Conservation (phyloP, 2,888 invertebrate species). For the Bedellia somnulentella region DNA sequence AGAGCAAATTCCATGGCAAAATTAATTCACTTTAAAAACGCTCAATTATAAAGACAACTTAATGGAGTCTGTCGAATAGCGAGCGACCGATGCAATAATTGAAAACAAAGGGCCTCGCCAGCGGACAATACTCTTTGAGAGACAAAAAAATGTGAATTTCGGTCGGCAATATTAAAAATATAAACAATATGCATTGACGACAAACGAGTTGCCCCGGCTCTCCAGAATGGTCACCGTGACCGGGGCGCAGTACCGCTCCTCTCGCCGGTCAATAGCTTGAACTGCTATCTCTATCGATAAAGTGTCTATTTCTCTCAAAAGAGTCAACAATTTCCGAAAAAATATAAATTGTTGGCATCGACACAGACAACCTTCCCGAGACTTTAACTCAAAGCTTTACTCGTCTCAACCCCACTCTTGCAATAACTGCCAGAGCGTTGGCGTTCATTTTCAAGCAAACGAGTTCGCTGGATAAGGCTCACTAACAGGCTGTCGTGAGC, state of each 20-base stretch:
- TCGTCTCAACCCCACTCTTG: too few species aligned
- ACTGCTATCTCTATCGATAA: too few species aligned
- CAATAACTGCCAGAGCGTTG: too few species aligned
- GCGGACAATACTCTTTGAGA: constrained; percentile 15
- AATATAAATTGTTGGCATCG: too few species aligned
- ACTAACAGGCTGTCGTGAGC: constrained; percentile 40
- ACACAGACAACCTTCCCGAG: too few species aligned
- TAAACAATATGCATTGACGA: constrained; percentile 27
- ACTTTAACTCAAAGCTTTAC: too few species aligned
- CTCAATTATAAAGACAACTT: too few species aligned
- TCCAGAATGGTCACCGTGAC: too few species aligned
- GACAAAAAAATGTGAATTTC: constrained; percentile 12
- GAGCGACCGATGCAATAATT: constrained; percentile 24
- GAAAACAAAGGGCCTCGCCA: constrained; percentile 19
- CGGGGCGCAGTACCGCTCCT: constrained; percentile 12
- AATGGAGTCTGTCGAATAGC: constrained; percentile 26
- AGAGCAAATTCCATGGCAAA: too few species aligned
- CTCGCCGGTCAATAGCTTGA: constrained; percentile 3
- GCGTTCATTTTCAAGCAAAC: constrained; percentile 45
- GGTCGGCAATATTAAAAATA: constrained; percentile 24
- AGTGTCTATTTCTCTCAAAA: too few species aligned
- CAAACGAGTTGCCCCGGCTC: constrained; percentile 30
- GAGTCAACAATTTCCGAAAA: too few species aligned
- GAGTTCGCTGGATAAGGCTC: constrained; percentile 29
- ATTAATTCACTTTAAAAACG: too few species aligned